These are phyloP conservation scores for Gambusia holbrooki DNA, from an alignment of 2,113 vertebrate species.

Conservation along the genomic window DNA sequence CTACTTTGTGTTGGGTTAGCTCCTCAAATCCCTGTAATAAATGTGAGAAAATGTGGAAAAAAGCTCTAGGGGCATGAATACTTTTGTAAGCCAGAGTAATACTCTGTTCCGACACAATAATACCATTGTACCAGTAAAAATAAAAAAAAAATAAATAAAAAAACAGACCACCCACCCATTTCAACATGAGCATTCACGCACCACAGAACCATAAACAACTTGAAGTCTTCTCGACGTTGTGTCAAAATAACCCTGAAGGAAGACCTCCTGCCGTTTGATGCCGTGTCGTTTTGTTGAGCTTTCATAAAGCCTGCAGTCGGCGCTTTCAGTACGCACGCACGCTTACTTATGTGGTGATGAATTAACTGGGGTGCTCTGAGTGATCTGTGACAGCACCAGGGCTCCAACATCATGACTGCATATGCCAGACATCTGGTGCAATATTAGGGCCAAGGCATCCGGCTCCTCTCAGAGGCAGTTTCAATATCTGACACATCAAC, in stretches of 20 bases:
- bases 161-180: not conserved
- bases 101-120: not conserved
- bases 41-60: not conserved
- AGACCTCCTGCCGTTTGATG: conserved; percentile 6
- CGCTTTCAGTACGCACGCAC: not conserved
- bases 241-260: not conserved
- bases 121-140: not conserved
- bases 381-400: not conserved
- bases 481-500: conserved; percentile 1
- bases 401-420: conserved; percentile 2
- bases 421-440: conserved; percentile 17
- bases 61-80: not conserved
- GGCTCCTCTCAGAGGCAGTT: not conserved
- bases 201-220: not conserved
- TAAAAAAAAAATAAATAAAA: no score
- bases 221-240: not conserved
- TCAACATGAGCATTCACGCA: not conserved
- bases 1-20: not conserved
- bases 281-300: not conserved
- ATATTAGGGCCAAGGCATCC: not conserved
- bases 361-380: conserved; percentile 1
- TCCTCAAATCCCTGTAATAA: not conserved
- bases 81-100: not conserved
- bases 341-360: not conserved
- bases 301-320: not conserved